Evolutionary conservation across 2,797 vertebrate species (phyloP).

Genomic region (Capromys pilorides): DNA sequence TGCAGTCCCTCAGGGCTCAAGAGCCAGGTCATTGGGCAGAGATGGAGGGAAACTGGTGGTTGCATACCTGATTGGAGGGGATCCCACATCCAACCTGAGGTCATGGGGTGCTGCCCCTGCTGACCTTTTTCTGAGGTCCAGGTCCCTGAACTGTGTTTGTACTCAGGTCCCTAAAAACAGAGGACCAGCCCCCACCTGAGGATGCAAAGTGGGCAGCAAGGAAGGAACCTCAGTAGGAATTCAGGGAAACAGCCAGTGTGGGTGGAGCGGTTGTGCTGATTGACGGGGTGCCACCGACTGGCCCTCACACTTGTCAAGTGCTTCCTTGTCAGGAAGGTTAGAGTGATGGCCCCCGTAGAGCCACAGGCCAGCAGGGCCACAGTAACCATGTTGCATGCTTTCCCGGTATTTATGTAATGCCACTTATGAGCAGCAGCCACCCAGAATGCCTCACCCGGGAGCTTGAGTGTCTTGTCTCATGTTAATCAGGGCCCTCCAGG

Average conservation of each 20-base stretch:
- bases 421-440: neutral
- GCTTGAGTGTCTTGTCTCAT: neutral
- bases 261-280: fast-evolving
- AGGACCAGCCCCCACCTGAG: too few relatives aligned
- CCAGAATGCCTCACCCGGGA: neutral
- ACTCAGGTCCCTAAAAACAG: neutral
- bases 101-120: neutral
- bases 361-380: neutral
- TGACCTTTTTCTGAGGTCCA: neutral
- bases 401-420: neutral
- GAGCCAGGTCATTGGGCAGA: neutral
- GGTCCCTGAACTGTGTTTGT: neutral
- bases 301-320: neutral
- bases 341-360: fast-evolving
- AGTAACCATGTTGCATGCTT: neutral
- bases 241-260: neutral
- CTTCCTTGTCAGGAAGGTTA: neutral
- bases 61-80: neutral
- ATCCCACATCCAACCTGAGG: neutral
- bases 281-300: neutral
- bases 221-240: neutral
- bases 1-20: neutral
- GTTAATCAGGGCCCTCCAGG: neutral
- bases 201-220: fast-evolving
- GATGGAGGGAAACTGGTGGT: neutral